Conservation (phyloP, 37 sponge, comb jelly and placozoan species). For the Axinella damicornis region DNA sequence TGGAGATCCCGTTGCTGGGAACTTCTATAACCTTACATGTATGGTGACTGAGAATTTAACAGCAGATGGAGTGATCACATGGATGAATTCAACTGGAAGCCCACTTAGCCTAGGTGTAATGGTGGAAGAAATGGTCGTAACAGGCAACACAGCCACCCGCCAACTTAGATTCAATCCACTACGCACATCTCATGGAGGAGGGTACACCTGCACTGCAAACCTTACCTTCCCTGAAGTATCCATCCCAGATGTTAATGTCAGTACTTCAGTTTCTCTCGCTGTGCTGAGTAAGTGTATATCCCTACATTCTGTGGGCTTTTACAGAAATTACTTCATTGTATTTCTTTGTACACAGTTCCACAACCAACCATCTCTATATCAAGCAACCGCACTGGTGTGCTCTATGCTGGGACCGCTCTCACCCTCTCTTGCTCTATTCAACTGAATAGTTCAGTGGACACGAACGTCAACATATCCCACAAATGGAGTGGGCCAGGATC, state of each 20-base stretch:
- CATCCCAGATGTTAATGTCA: neutral
- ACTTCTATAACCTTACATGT: too few relatives aligned
- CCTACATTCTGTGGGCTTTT: too few relatives aligned
- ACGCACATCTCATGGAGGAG: conserved; percentile 41
- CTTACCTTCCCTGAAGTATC: neutral
- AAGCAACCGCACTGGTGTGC: neutral
- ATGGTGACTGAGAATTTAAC: too few relatives aligned
- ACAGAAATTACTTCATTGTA: too few relatives aligned
- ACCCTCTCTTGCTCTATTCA: conserved; percentile 9
- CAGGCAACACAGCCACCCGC: neutral
- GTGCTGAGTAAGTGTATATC: too few relatives aligned
- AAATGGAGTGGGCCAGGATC: neutral
- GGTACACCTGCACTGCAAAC: conserved; percentile 41
- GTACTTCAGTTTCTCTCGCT: too few relatives aligned
- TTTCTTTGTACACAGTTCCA: neutral
- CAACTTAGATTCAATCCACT: conserved; percentile 26
- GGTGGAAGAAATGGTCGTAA: too few relatives aligned
- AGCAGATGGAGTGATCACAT: too few relatives aligned
- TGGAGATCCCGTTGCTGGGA: too few relatives aligned
- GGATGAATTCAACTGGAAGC: too few relatives aligned
- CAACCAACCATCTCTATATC: neutral
- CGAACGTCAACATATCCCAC: neutral
- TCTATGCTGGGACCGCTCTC: conserved; percentile 14
- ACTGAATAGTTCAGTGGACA: conserved; percentile 17
- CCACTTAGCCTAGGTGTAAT: too few relatives aligned